Evolutionary conservation across 2,797 vertebrate genomes (phyloP).

Genomic region (Galaxias olidus): DNA sequence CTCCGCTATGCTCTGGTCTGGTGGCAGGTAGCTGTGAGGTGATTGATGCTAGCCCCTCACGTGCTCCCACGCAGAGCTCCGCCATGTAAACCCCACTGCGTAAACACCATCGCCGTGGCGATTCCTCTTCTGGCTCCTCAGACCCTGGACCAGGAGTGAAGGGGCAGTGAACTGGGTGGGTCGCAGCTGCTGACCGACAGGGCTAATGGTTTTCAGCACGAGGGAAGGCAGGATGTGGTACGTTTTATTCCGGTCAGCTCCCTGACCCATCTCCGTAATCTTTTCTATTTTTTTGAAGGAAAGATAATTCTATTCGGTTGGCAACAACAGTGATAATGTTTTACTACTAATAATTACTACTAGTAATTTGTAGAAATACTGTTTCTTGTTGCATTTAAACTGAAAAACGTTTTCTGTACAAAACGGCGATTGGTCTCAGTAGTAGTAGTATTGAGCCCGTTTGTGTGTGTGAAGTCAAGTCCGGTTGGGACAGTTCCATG

Average conservation of each 20-base stretch:
- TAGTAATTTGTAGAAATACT: no score
- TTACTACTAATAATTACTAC: no score
- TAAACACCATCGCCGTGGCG: slow-evolving; percentile 72
- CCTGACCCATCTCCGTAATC: no score
- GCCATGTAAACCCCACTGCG: slow-evolving; percentile 73
- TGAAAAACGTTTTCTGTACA: no score
- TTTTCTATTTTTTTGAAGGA: no score
- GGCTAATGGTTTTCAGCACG: neutral
- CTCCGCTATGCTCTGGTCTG: neutral
- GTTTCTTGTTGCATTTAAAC: no score
- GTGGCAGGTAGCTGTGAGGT: slow-evolving; percentile 58
- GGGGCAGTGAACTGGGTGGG: slow-evolving; percentile 55
- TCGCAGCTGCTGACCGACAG: slow-evolving; percentile 13
- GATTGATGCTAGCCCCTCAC: slow-evolving; percentile 67
- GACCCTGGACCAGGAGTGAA: slow-evolving; percentile 56
- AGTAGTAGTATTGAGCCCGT: no score
- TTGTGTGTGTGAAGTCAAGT: slow-evolving; percentile 48
- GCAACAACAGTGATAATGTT: no score
- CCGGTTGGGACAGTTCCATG: slow-evolving; percentile 42
- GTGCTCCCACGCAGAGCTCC: slow-evolving; percentile 54
- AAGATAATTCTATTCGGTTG: neutral
- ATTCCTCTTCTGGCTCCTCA: slow-evolving; percentile 53
- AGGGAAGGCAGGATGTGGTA: no score
- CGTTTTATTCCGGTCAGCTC: no score
- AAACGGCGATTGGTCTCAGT: no score